These are phyloP conservation scores for Sebastiscus tertius DNA, from an alignment of 2,797 vertebrate species.

Conservation along the genomic window DNA sequence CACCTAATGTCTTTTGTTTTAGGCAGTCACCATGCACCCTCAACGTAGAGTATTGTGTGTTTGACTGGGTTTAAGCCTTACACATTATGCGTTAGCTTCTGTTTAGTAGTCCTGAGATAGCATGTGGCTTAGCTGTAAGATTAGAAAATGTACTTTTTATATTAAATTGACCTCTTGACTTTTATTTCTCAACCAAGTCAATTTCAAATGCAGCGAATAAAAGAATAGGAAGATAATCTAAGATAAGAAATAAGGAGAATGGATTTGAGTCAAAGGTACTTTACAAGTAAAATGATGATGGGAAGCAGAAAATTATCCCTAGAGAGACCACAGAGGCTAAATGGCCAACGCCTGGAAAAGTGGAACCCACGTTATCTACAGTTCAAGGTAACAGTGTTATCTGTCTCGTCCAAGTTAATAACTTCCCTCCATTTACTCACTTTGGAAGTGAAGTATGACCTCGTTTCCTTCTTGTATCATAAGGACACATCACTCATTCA, in stretches of 20 bases:
- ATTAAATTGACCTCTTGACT: slow-evolving; percentile 51
- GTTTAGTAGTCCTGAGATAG: slow-evolving; percentile 14
- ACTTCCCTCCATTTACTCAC: slow-evolving; percentile 71
- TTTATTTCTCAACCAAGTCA: slow-evolving; percentile 36
- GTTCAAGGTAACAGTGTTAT: slow-evolving; percentile 76
- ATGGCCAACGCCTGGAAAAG: slow-evolving; percentile 44
- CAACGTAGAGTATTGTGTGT: background rate
- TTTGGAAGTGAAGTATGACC: slow-evolving; percentile 61
- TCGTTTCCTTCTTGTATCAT: slow-evolving; percentile 55
- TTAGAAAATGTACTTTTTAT: slow-evolving; percentile 27
- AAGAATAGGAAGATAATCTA: slow-evolving; percentile 41
- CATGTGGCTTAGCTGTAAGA: slow-evolving; percentile 1
- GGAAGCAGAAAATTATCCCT: slow-evolving; percentile 45
- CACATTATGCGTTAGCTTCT: slow-evolving; percentile 10
- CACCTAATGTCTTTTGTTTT: slow-evolving; percentile 28
- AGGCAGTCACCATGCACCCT: background rate
- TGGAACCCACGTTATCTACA: slow-evolving; percentile 67
- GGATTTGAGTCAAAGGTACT: slow-evolving; percentile 39
- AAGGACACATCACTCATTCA: slow-evolving; percentile 70
- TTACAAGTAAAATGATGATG: slow-evolving; percentile 44
- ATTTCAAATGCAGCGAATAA: slow-evolving; percentile 35
- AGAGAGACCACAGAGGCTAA: slow-evolving; percentile 35
- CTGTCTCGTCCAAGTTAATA: slow-evolving; percentile 74
- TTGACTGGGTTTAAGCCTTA: background rate
- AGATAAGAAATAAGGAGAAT: slow-evolving; percentile 41